phyloP scores from a whole-genome alignment of 2,113 vertebrate genomes.

The Marmota flaviventris region DNA sequence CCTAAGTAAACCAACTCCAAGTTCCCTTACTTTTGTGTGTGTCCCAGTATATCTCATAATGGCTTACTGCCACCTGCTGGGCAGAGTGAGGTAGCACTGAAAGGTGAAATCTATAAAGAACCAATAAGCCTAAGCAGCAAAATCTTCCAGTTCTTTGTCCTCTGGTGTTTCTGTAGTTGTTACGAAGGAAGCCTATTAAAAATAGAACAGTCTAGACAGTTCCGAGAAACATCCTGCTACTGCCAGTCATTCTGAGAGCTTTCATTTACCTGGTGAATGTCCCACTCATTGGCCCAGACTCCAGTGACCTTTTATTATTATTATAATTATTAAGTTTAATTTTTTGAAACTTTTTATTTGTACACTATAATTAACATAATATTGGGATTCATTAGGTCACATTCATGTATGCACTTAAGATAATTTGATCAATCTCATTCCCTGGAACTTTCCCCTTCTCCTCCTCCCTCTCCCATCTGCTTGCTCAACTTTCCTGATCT shows the following conservation, averaged over 20 bases:
- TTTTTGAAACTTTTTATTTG: too few relatives aligned
- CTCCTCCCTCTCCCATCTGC: too few relatives aligned
- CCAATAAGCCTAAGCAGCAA: background rate
- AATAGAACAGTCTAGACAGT: background rate
- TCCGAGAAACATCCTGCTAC: background rate
- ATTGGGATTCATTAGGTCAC: too few relatives aligned
- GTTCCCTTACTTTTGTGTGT: fast-evolving
- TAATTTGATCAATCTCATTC: too few relatives aligned
- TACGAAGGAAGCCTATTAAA: background rate
- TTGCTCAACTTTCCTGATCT: too few relatives aligned
- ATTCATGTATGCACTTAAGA: too few relatives aligned
- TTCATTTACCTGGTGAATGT: background rate
- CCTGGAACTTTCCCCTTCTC: too few relatives aligned
- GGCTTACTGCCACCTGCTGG: conserved; percentile 73
- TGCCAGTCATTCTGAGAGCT: background rate
- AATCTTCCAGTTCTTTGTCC: background rate
- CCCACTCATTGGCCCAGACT: background rate
- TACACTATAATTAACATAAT: too few relatives aligned
- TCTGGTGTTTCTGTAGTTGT: background rate
- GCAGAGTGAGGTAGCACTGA: background rate
- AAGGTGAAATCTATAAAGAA: background rate
- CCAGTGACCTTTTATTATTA: background rate
- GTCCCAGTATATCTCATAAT: background rate
- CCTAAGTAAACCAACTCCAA: background rate
- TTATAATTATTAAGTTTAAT: too few relatives aligned